Base-by-base conservation (phyloP, 2,888 invertebrate species). In the Anthophora plumipes region DNA sequence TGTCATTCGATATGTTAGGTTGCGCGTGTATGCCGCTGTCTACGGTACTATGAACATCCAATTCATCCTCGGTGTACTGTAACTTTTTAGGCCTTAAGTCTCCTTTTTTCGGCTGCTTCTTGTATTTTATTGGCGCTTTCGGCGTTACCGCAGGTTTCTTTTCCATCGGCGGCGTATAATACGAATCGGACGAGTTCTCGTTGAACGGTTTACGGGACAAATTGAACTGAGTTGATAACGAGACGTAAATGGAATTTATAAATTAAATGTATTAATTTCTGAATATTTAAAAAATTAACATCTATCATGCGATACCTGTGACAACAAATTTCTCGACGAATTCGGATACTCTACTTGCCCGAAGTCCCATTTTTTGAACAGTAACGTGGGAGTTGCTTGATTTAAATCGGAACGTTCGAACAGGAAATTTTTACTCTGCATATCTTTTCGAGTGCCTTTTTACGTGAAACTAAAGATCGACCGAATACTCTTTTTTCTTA, bases 11-110 rank as follows among this genome's bases (percentile, higher is more conserved):
- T 37, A 52, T 11, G n/a, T 50, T 12, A 5, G 12, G 25, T 22
- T 14, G 20, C 7, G 37, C 20, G 20, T 59, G 17, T 31, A 70
- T 17, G 39, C 64, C 72, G 48, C 61, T 69, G 2, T 66, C 57
- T 2, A 5, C 17, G 46, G 5, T 2, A 14, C 3, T 55, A 0
- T 17, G 37, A 17, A 1, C 9, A 6, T 77, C 71, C 8, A 54
- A 25, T 22, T 89, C 82, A 6, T 90, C 78, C 0, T 84, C 85
- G 37, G 75, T 46, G 55, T 85, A 91, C 6, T 78, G 76, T 43
- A 91, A 85, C 70, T 85, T 90, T 71, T 89, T 91, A 11, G 90
- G 91, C 41, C 84, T 84, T 57, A 88, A 72, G 22, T 86, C 83
- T 5, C 61, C 69, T n/a, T 85, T 89, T 8, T 80, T 80, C 0